These are phyloP conservation scores for Seladonia tumulorum DNA, from an alignment of 2,888 invertebrate species.

Conservation along the genomic window DNA sequence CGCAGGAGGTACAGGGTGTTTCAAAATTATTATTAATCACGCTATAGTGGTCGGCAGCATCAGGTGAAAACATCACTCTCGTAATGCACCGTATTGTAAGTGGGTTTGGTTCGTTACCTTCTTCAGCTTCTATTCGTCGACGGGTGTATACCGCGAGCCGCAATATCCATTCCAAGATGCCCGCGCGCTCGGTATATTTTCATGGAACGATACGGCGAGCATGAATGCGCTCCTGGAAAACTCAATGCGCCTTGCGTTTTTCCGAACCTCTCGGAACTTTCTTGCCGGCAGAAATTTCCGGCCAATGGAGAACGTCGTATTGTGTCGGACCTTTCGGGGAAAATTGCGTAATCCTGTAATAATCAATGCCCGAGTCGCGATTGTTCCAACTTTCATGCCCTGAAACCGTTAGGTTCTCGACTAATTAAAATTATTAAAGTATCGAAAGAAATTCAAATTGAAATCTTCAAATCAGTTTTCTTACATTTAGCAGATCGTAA, in stretches of 20 bases:
- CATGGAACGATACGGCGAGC: slow-evolving; percentile 19
- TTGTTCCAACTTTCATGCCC: neutral
- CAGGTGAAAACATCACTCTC: neutral
- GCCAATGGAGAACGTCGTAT: neutral
- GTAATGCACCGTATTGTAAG: neutral
- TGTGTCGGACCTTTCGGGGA: slow-evolving; percentile 10
- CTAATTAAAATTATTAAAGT: too few relatives aligned
- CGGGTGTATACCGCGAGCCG: neutral
- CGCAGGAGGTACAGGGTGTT: too few relatives aligned
- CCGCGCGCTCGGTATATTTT: slow-evolving; percentile 11
- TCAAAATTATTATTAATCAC: too few relatives aligned
- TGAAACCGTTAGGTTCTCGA: neutral
- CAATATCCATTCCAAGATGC: slow-evolving; percentile 30
- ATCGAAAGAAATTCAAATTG: too few relatives aligned
- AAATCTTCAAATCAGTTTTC: too few relatives aligned
- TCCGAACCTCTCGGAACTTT: neutral
- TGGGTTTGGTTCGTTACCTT: neutral
- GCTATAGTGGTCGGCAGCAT: neutral
- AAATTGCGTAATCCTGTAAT: slow-evolving; percentile 35
- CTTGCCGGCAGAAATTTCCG: slow-evolving; percentile 11
- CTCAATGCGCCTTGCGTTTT: slow-evolving; percentile 21
- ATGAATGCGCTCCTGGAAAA: slow-evolving; percentile 15
- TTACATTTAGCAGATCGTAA: too few relatives aligned
- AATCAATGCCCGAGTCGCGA: neutral
- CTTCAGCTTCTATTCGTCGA: neutral